phyloP scores from a whole-genome alignment of 2,797 vertebrate species.

The Synanceia verrucosa region DNA sequence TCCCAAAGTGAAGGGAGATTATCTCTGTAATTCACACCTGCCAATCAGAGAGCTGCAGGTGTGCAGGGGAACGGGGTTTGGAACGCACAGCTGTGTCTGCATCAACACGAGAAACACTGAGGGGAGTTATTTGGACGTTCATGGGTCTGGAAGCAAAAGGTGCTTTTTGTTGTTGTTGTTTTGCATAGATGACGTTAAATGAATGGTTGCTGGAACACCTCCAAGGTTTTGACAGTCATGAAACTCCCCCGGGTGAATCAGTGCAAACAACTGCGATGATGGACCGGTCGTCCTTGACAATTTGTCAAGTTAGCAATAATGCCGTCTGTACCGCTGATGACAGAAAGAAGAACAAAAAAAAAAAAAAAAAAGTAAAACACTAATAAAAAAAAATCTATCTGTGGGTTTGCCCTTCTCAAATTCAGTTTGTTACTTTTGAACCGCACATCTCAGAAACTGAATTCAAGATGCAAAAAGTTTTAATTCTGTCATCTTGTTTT shows the following conservation, averaged over 20 bases:
- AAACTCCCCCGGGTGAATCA: constrained; percentile 7
- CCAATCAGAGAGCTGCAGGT: constrained; percentile 63
- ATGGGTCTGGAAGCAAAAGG: constrained; percentile 13
- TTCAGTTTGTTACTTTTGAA: no score
- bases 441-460: no score
- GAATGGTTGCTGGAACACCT: constrained; percentile 13
- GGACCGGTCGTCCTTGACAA: constrained; percentile 1
- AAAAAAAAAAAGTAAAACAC: no score
- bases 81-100: constrained; percentile 41
- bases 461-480: no score
- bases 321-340: not conserved
- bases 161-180: not conserved
- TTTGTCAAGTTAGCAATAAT: not conserved
- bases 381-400: not conserved
- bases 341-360: not conserved
- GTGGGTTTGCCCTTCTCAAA: not conserved
- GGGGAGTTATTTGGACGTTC: constrained; percentile 6
- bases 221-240: constrained; percentile 12
- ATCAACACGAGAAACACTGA: constrained; percentile 19
- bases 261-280: not conserved
- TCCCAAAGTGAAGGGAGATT: constrained; percentile 52
- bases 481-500: no score
- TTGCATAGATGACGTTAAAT: not conserved
- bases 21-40: constrained; percentile 61
- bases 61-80: constrained; percentile 12